A percentile compares a stretch with the other conserved stretches of the same genome.
Evolutionary conservation across 2,888 invertebrate genomes (phyloP).

Genomic region (Eristalis arbustorum): DNA sequence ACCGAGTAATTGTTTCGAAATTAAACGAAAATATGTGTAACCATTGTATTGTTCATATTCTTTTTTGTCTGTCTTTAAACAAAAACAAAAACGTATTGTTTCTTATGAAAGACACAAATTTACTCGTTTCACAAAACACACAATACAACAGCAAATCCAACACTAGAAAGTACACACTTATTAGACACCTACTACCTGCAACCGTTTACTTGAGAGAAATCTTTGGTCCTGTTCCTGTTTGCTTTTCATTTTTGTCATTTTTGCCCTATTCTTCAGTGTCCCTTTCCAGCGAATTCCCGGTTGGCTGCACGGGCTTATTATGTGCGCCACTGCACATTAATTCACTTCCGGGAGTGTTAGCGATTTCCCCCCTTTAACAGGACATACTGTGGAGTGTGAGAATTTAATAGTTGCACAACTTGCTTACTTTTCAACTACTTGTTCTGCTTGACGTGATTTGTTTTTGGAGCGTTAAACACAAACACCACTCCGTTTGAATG

Average conservation of each 20-base stretch:
- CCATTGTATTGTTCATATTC: conserved; percentile 32
- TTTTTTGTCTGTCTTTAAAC: not conserved
- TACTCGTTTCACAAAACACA: not conserved
- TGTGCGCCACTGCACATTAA: conserved; percentile 44
- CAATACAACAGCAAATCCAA: conserved; percentile 32
- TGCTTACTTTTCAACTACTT: conserved; percentile 13
- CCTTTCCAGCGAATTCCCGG: conserved; percentile 18
- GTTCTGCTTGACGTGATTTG: conserved; percentile 26
- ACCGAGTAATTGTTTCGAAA: conserved; percentile 51
- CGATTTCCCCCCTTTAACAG: conserved; percentile 36
- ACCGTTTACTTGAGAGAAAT: conserved; percentile 58
- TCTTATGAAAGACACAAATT: conserved; percentile 12
- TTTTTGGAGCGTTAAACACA: not conserved
- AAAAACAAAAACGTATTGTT: conserved; percentile 27
- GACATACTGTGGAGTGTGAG: conserved; percentile 41
- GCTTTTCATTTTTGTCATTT: conserved; percentile 16
- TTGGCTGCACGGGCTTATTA: conserved; percentile 36
- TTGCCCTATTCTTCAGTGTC: not conserved
- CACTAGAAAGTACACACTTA: conserved; percentile 39
- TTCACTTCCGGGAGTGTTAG: conserved; percentile 50
- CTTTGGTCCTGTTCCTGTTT: conserved; percentile 38
- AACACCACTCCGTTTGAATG: not conserved
- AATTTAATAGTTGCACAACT: conserved; percentile 23
- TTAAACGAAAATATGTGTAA: conserved; percentile 52
- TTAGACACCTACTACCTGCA: conserved; percentile 55